Evolutionary conservation across 1,140 invertebrate species (phyloP), one percentile per base, ranked within the genome.

Genomic region (Dufourea novaeangliae): DNA sequence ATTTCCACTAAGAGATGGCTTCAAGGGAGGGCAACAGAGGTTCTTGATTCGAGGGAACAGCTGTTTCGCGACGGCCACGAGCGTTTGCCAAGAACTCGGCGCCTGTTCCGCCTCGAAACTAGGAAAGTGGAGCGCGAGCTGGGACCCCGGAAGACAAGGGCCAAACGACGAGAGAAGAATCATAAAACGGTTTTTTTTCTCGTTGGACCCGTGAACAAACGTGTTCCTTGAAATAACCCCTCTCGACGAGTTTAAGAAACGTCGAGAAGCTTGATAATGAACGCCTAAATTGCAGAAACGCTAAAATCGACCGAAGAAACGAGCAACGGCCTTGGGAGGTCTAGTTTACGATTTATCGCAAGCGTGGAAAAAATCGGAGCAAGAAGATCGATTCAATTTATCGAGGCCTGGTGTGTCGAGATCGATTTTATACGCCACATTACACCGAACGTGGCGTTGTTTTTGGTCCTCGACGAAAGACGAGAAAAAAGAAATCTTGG

Each of bases 51-150:
- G 6, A 20, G 6, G 63, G 32, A 61, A 76, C 73, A 84, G 71
- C 72, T 85, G 83, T 74, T 84, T 62, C 54, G 57, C 20, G 54
- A 71, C 46, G 77, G 70, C 64, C 80, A 67, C 70, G 56, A 80
- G 62, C 62, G 57, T 73, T 69, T 72, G 72, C 78, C 73, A 80
- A 70, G 67, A 80, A 77, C 78, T 84, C 56, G 37, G 59, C 29
- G 72, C 76, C 76, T 41, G 59, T 80, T 80, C 57, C 56, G 68
- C 61, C 56, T 84, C 56, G 67, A 77, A 83, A 76, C 56, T 52
- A 32, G 41, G 66, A 61, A 74, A 84, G 76, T 84, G 62, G 67
- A 70, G 67, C 82, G 59, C 52, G 54, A 62, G 52, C 68, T 39
- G 81, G 50, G 67, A 63, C 70, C 61, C 56, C 61, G 29, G 50